A percentile compares a stretch with the other conserved stretches of the same genome.
phyloP scores from a whole-genome alignment of 2,888 invertebrate species.

The Lacanobia wlatinum region DNA sequence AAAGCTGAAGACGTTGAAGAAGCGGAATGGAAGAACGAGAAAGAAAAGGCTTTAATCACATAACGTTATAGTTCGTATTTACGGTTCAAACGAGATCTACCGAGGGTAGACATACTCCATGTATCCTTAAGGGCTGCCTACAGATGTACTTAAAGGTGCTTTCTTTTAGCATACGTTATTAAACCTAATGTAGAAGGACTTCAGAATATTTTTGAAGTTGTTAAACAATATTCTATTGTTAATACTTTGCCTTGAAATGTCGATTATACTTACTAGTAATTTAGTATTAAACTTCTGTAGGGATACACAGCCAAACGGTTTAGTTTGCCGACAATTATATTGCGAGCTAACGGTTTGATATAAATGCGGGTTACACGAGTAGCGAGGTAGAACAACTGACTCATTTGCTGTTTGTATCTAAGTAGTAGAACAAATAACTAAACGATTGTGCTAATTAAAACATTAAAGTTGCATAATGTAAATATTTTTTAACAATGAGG shows the following conservation, averaged over 20 bases:
- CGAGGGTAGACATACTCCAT: conserved; percentile 33
- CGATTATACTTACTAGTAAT: neutral
- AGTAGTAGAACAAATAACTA: neutral
- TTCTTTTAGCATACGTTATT: conserved; percentile 43
- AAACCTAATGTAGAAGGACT: conserved; percentile 15
- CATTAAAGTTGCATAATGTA: neutral
- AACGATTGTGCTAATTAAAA: conserved; percentile 8
- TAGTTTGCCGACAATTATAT: neutral
- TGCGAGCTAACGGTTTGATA: too few relatives aligned
- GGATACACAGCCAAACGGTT: neutral
- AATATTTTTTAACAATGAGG: conserved; percentile 2
- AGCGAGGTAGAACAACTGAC: neutral
- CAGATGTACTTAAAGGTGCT: conserved; percentile 57
- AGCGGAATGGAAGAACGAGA: conserved; percentile 68
- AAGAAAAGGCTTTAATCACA: conserved; percentile 64
- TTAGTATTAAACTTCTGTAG: neutral
- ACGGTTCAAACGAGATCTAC: conserved; percentile 13
- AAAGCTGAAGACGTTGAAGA: conserved; percentile 67
- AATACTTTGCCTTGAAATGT: conserved; percentile 21
- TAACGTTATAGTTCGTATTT: conserved; percentile 25
- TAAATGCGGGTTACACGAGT: neutral
- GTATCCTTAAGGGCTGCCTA: conserved; percentile 31
- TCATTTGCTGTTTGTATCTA: neutral
- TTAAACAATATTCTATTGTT: neutral
- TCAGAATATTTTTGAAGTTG: conserved; percentile 38